Conservation (phyloP, 2,888 invertebrate species). For the Microctonus hyperodae region DNA sequence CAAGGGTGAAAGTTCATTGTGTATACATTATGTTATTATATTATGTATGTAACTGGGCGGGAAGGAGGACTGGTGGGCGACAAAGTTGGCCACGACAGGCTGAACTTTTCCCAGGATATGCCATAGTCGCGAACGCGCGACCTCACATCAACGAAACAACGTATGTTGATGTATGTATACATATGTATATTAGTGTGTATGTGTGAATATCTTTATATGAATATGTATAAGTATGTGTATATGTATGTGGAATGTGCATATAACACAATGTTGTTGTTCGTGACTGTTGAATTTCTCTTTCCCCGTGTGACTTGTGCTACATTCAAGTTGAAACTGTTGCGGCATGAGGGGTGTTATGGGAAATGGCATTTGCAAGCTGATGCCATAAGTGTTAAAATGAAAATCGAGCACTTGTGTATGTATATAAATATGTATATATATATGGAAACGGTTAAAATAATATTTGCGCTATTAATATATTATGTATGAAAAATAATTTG, state of each 20-base stretch:
- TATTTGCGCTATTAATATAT: not conserved
- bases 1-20: not conserved
- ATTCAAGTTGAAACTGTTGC: slow-evolving; percentile 6
- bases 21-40: slow-evolving; percentile 2
- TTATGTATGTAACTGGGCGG: slow-evolving; percentile 18
- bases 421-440: not conserved
- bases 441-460: not conserved
- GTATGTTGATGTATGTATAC: not conserved
- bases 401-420: not conserved
- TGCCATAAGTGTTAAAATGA: slow-evolving; percentile 12
- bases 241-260: not conserved
- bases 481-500: not conserved
- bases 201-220: not conserved
- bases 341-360: slow-evolving; percentile 1
- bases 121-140: not conserved
- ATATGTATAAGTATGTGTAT: not conserved
- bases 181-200: too few species aligned
- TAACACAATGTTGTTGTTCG: slow-evolving; percentile 22
- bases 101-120: slow-evolving; percentile 23
- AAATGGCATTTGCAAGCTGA: not conserved
- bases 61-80: slow-evolving; percentile 3
- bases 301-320: slow-evolving; percentile 1
- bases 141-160: not conserved
- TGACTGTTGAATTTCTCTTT: slow-evolving; percentile 18
- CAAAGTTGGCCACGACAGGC: slow-evolving; percentile 21